A percentile compares a stretch with the other conserved stretches of the same genome.
These are phyloP conservation scores for Channa striata DNA, from an alignment of 2,797 vertebrate species.

Conservation along the genomic window DNA sequence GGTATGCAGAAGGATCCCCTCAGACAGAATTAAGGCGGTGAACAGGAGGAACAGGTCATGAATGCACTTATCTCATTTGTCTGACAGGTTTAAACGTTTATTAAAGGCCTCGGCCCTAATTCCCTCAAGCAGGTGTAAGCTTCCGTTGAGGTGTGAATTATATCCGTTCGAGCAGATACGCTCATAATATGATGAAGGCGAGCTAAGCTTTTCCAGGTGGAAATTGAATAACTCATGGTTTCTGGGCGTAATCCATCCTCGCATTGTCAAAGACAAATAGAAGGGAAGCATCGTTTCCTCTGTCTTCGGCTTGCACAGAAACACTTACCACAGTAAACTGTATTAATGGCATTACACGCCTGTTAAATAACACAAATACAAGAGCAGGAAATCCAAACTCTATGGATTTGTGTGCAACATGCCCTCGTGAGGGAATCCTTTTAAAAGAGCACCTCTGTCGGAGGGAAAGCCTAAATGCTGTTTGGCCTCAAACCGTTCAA, in stretches of 20 bases:
- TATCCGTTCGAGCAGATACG: conserved; percentile 83
- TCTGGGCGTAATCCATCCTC: conserved; percentile 76
- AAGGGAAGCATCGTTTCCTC: conserved; percentile 48
- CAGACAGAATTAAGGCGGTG: conserved; percentile 81
- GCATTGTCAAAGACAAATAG: conserved; percentile 76
- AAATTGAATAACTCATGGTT: conserved; percentile 87
- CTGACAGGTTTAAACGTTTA: conserved; percentile 87
- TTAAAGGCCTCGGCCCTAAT: conserved; percentile 84
- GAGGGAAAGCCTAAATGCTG: conserved; percentile 22
- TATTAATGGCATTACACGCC: conserved; percentile 55
- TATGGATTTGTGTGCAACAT: conserved; percentile 8
- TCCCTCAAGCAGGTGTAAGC: conserved; percentile 89
- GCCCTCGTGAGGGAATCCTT: conserved; percentile 18
- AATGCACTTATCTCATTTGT: conserved; percentile 85
- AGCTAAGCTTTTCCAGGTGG: conserved; percentile 82
- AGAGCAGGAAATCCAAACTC: conserved; percentile 25
- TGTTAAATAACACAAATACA: conserved; percentile 52
- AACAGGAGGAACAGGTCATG: conserved; percentile 77
- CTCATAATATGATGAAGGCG: conserved; percentile 78
- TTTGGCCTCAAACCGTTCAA: conserved; percentile 13
- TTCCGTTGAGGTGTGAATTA: conserved; percentile 84
- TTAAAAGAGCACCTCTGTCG: conserved; percentile 21
- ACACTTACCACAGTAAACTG: conserved; percentile 44
- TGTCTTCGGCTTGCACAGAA: conserved; percentile 38
- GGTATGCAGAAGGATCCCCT: conserved; percentile 72